These are phyloP conservation scores for Itoplectis maculator DNA, from an alignment of 2,888 invertebrate species.

Conservation along the genomic window DNA sequence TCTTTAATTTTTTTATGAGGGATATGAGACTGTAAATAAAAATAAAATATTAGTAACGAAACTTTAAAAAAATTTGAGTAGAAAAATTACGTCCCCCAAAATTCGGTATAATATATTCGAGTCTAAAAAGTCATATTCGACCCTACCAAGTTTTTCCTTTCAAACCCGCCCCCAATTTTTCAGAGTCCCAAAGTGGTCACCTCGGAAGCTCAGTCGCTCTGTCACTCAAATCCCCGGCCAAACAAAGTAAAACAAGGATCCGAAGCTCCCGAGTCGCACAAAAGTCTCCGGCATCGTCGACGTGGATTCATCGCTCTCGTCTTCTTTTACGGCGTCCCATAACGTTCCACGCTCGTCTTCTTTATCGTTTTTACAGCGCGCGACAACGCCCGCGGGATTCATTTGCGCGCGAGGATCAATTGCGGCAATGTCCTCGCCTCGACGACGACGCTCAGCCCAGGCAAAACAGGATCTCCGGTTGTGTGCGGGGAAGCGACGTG, in stretches of 20 bases:
- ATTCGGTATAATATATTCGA: no score
- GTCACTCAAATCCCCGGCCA: neutral
- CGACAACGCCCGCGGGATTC: slow-evolving; percentile 45
- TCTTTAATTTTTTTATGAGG: no score
- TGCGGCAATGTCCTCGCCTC: slow-evolving; percentile 32
- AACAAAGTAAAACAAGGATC: neutral
- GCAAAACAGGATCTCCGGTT: neutral
- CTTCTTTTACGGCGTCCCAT: slow-evolving; percentile 10
- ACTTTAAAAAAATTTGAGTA: no score
- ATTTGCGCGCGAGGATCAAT: slow-evolving; percentile 36
- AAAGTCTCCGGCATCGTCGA: neutral
- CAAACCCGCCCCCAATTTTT: no score
- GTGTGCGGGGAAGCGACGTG: neutral
- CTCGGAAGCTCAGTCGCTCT: no score
- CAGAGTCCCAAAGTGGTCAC: no score
- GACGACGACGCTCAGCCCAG: neutral
- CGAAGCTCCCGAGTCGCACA: neutral
- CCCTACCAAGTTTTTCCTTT: no score
- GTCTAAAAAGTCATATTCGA: no score
- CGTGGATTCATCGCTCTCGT: neutral
- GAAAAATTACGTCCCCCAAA: no score
- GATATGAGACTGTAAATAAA: no score
- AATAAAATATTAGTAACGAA: no score
- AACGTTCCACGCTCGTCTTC: slow-evolving; percentile 10
- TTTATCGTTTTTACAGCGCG: slow-evolving; percentile 45